Evolutionary conservation across 2,113 vertebrate genomes (phyloP).

Genomic region (Lampris incognitus): DNA sequence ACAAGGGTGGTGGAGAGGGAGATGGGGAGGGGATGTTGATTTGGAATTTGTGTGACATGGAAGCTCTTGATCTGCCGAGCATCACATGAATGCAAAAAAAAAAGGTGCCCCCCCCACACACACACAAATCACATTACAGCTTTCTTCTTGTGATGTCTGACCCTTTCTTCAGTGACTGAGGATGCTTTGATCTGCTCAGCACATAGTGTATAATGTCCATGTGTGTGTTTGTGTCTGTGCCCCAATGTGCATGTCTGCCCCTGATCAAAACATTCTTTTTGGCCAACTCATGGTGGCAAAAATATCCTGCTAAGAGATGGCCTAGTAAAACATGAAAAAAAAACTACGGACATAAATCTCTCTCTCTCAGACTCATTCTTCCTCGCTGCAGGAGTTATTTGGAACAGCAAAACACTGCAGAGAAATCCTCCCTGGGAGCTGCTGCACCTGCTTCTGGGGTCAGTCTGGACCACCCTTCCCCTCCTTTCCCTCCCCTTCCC

Average conservation of each 20-base stretch:
- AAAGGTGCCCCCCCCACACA: background rate
- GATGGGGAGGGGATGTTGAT: background rate
- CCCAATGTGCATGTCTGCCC: background rate
- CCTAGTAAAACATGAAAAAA: constrained; percentile 39
- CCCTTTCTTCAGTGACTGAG: background rate
- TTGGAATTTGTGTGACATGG: background rate
- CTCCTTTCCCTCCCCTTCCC: constrained; percentile 13
- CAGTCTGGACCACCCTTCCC: constrained; percentile 34
- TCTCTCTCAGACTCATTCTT: constrained; percentile 26
- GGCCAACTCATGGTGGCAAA: constrained; percentile 8
- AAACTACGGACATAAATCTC: constrained; percentile 22
- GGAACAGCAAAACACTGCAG: constrained; percentile 35
- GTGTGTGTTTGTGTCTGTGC: background rate
- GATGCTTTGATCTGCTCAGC: constrained; percentile 25
- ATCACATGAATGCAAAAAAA: too few species aligned
- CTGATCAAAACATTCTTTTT: constrained; percentile 2
- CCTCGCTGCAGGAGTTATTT: constrained; percentile 38
- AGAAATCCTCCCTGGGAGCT: constrained; percentile 55
- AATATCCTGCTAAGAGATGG: constrained; percentile 7
- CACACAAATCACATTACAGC: background rate
- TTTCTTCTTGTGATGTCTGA: constrained; percentile 16
- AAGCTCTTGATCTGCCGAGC: background rate
- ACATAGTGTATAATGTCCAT: background rate
- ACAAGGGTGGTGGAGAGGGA: background rate
- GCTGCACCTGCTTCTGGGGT: constrained; percentile 69